Conservation (phyloP, 2,888 invertebrate species). For the Timema cristinae region DNA sequence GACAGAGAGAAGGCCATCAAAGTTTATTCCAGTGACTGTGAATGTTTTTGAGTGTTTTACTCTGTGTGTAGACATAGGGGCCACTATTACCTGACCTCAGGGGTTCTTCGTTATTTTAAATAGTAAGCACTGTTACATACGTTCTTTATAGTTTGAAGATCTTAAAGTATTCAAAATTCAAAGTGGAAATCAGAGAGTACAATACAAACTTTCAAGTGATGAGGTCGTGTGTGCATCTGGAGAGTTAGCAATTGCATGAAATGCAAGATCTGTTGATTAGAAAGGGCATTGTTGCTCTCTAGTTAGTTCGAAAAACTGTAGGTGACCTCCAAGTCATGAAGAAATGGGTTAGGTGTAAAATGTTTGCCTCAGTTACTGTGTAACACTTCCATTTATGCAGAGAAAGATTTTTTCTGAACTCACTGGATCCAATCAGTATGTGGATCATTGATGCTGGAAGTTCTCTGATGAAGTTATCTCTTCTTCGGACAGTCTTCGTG, state of each 20-base stretch:
- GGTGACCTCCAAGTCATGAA: not conserved
- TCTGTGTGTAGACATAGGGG: no score
- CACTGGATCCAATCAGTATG: constrained; percentile 1
- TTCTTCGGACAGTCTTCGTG: not conserved
- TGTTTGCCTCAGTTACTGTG: not conserved
- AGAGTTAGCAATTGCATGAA: constrained; percentile 5
- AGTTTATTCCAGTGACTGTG: no score
- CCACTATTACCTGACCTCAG: no score
- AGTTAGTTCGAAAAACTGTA: not conserved
- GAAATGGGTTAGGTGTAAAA: not conserved
- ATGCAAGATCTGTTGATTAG: not conserved
- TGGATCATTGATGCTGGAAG: not conserved
- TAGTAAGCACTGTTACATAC: not conserved
- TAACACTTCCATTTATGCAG: not conserved
- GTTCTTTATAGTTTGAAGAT: constrained; percentile 5
- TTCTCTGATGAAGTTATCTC: not conserved
- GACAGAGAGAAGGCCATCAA: no score
- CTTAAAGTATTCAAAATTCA: constrained; percentile 16
- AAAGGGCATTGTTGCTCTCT: no score
- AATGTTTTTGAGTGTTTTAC: no score
- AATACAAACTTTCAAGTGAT: constrained; percentile 4
- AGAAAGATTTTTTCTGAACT: constrained; percentile 1
- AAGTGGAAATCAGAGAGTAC: not conserved
- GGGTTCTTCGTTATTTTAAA: constrained; percentile 1
- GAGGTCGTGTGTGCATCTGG: constrained; percentile 7